Conservation (phyloP, 2,888 invertebrate genomes). For the Xestoiulus laeticollis region DNA sequence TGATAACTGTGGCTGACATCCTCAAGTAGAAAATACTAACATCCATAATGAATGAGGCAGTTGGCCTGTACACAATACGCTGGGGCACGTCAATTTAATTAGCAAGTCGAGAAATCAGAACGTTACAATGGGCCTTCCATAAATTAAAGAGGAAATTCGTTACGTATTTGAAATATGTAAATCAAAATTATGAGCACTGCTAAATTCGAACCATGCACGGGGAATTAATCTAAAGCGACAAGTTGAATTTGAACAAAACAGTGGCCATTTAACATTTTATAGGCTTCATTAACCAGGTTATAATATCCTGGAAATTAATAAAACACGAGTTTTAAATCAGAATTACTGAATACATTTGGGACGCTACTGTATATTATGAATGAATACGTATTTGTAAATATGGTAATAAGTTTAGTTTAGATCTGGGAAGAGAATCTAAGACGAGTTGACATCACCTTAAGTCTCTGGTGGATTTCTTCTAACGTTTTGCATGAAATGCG, state of each 20-base stretch:
- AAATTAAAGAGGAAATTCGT: background rate
- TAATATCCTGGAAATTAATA: too few relatives aligned
- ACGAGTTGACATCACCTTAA: background rate
- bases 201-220: too few relatives aligned
- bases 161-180: background rate
- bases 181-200: background rate
- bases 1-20: background rate
- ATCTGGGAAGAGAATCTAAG: too few relatives aligned
- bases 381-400: too few relatives aligned
- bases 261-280: too few relatives aligned
- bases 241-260: background rate
- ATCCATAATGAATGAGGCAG: background rate
- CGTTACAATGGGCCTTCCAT: background rate
- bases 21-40: constrained; percentile 3
- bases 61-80: background rate
- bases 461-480: background rate
- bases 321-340: too few relatives aligned
- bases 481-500: background rate
- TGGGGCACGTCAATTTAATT: background rate
- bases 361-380: too few relatives aligned
- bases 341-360: too few relatives aligned
- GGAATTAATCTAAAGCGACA: background rate
- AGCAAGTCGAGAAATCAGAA: background rate
- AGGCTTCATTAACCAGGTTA: too few relatives aligned
- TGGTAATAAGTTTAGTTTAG: too few relatives aligned